Conservation (phyloP, 2,797 vertebrate genomes). For the Chrosomus eos region DNA sequence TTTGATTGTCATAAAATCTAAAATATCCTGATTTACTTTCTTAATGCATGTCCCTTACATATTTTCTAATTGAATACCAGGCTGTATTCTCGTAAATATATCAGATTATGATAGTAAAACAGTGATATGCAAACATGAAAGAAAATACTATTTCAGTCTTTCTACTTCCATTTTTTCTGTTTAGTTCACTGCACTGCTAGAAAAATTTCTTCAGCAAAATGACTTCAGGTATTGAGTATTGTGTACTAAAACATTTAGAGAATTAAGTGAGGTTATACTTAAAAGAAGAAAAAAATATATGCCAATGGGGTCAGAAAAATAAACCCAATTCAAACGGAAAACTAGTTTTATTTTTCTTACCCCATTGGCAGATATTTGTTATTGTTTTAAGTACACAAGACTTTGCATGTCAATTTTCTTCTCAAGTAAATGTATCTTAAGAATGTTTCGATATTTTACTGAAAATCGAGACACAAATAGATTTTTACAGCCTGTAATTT, state of each 20-base stretch:
- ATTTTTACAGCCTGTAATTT: not conserved
- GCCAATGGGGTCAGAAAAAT: not conserved
- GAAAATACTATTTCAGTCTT: not conserved
- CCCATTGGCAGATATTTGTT: not conserved
- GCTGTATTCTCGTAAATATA: not conserved
- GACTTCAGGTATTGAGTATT: too few relatives aligned
- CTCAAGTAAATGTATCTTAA: not conserved
- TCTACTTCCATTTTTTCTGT: not conserved
- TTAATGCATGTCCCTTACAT: not conserved
- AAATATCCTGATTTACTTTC: not conserved
- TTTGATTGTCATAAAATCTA: not conserved
- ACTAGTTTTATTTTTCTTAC: not conserved
- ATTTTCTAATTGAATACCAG: not conserved
- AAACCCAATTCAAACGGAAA: not conserved
- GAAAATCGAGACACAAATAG: too few relatives aligned
- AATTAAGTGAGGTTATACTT: not conserved
- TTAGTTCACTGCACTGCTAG: not conserved
- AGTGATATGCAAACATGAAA: not conserved
- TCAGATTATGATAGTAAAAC: not conserved
- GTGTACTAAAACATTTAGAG: not conserved
- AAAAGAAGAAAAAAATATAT: not conserved
- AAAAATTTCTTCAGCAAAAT: not conserved
- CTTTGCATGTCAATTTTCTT: not conserved
- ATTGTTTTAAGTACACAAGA: not conserved
- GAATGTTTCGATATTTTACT: too few relatives aligned